Percentiles rank a stretch among this genome's conserved stretches.
Conservation (phyloP, 2,797 vertebrate species). For the Picus viridis region DNA sequence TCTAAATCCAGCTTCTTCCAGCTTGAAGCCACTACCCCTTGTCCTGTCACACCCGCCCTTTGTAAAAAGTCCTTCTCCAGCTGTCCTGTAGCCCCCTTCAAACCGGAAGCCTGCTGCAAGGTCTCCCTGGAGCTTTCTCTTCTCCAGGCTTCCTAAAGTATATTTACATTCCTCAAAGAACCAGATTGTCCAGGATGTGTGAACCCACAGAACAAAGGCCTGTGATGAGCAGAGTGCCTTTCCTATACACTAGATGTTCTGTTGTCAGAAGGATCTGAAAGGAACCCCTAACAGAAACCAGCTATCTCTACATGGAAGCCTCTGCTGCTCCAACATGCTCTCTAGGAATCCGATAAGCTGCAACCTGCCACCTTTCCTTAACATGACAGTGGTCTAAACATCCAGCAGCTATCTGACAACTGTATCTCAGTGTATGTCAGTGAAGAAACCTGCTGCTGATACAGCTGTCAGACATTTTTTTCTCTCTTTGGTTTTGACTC, state of each 20-base stretch:
- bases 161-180: neutral
- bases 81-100: too few relatives aligned
- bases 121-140: too few relatives aligned
- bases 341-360: neutral
- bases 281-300: neutral
- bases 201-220: neutral
- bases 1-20: too few relatives aligned
- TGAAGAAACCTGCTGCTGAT: slow-evolving; percentile 56
- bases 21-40: too few relatives aligned
- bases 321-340: neutral
- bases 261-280: slow-evolving; percentile 4
- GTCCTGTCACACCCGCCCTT: too few relatives aligned
- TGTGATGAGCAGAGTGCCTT: neutral
- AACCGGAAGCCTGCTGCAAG: too few relatives aligned
- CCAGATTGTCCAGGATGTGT: fast-evolving
- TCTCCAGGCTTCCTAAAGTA: neutral
- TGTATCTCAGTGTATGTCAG: neutral
- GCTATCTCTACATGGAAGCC: neutral
- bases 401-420: slow-evolving; percentile 12
- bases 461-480: slow-evolving; percentile 40
- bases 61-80: too few relatives aligned
- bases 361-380: slow-evolving; percentile 24
- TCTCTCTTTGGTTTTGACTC: slow-evolving; percentile 40
- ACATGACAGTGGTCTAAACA: neutral
- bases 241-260: neutral